Conservation (phyloP, 64 coral and sea anemone species). For the Actinia tenebrosa region DNA sequence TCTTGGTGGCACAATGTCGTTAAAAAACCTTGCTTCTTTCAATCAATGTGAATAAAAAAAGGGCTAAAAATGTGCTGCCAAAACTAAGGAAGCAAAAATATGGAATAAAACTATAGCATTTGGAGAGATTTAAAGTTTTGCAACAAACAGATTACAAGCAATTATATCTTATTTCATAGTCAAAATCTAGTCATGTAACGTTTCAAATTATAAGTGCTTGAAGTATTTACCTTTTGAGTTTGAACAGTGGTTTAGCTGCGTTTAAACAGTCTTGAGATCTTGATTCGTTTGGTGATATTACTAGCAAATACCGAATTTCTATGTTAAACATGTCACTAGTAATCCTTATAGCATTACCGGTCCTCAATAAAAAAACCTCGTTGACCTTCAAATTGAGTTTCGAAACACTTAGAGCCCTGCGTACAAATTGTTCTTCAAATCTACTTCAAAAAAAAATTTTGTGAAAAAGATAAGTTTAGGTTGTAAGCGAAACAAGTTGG, state of each 20-base stretch:
- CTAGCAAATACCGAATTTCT: background rate
- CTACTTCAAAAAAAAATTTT: too few species aligned
- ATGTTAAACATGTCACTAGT: background rate
- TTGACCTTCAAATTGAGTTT: background rate
- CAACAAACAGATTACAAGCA: background rate
- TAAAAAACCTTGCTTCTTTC: background rate
- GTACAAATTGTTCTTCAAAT: background rate
- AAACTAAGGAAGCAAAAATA: background rate
- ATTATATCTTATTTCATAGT: background rate
- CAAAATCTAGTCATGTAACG: background rate
- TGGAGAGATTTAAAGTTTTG: too few species aligned
- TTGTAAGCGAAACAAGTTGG: too few species aligned
- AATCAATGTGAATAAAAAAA: background rate
- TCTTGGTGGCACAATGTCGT: background rate
- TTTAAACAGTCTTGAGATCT: background rate
- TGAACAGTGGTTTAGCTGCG: background rate
- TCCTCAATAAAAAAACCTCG: background rate
- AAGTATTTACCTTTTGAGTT: background rate
- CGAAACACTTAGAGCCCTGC: background rate
- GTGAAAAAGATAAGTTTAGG: too few species aligned
- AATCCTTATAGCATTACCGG: background rate
- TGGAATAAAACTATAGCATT: background rate
- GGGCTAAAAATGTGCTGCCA: too few species aligned
- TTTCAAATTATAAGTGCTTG: background rate
- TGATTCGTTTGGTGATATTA: slow-evolving; percentile 14